Evolutionary conservation across 1,140 invertebrate genomes (phyloP).

Genomic region (Habropoda laboriosa): DNA sequence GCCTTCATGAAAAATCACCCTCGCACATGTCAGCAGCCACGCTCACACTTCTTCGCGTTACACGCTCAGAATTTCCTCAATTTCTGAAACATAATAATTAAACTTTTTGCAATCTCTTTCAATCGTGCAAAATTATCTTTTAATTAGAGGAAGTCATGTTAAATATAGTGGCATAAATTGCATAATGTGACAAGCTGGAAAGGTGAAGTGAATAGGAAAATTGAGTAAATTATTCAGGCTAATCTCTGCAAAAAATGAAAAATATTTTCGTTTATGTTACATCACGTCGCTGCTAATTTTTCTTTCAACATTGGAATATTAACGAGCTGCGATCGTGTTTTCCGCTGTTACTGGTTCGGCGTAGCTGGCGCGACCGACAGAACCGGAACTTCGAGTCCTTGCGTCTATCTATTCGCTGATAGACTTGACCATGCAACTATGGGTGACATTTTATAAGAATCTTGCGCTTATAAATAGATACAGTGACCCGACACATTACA

Average conservation of each 20-base stretch:
- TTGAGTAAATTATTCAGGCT: background rate
- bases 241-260: too few relatives aligned
- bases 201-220: background rate
- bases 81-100: background rate
- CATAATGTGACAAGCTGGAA: background rate
- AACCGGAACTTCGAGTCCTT: slow-evolving; percentile 32
- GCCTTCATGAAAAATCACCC: background rate
- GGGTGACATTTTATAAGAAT: background rate
- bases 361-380: background rate
- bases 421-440: slow-evolving; percentile 22
- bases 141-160: too few relatives aligned
- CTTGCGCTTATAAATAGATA: background rate
- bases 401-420: background rate
- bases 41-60: background rate
- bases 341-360: background rate
- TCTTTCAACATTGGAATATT: background rate
- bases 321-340: background rate
- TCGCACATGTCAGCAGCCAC: background rate
- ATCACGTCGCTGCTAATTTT: background rate
- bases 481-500: background rate
- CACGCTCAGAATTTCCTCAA: background rate
- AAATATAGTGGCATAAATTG: too few relatives aligned
- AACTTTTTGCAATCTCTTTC: background rate
- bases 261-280: background rate
- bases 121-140: background rate